These are phyloP conservation scores for Oreochromis aureus DNA, from an alignment of 2,113 vertebrate species.

Conservation along the genomic window DNA sequence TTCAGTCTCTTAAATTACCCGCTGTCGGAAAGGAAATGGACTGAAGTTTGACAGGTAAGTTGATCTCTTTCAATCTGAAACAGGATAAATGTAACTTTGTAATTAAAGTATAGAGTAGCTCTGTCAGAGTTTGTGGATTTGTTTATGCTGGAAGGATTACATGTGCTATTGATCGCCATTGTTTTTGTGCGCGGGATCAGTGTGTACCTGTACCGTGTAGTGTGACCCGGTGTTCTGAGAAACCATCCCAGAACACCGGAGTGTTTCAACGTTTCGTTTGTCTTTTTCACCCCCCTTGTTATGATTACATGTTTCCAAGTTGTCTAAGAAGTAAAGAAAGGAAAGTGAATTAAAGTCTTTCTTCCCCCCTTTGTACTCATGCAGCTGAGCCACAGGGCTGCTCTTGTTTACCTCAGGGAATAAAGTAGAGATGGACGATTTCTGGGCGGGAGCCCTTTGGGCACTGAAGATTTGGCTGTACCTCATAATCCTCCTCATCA, in stretches of 20 bases:
- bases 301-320: neutral
- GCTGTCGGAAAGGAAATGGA: conserved; percentile 18
- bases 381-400: conserved; percentile 2
- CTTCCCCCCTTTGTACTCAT: neutral
- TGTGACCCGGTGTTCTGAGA: neutral
- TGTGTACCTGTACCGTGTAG: neutral
- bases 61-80: neutral
- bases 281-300: neutral
- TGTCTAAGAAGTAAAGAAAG: neutral
- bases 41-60: conserved; percentile 27
- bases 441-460: conserved; percentile 48
- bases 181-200: neutral
- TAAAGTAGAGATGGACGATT: conserved; percentile 77
- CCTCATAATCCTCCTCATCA: conserved; percentile 75
- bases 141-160: neutral
- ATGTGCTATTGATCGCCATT: neutral
- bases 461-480: conserved; percentile 74
- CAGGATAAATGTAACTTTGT: neutral
- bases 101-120: neutral
- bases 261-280: neutral
- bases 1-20: neutral
- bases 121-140: neutral
- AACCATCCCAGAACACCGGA: too few relatives aligned
- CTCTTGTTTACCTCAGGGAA: conserved; percentile 30
- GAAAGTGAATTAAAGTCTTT: neutral